phyloP scores from a whole-genome alignment of 2,888 invertebrate species.

The Sarcophaga rosellei region DNA sequence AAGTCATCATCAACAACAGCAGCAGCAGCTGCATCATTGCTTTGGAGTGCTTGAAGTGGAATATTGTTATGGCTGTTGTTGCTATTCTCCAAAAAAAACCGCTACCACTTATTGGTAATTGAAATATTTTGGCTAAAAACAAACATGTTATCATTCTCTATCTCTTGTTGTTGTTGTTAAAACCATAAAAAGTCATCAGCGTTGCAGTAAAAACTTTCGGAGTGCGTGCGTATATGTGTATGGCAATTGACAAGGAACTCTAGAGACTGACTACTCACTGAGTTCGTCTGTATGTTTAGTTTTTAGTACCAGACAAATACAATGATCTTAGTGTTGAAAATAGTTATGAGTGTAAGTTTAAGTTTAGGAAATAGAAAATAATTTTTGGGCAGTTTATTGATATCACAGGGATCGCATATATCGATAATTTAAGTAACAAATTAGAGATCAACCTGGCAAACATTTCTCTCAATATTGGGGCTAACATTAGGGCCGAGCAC shows the following conservation, averaged over 20 bases:
- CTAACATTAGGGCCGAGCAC: too few species aligned
- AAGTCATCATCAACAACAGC: conserved; percentile 1
- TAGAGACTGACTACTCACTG: conserved; percentile 63
- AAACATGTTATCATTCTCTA: conserved; percentile 36
- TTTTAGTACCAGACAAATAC: too few species aligned
- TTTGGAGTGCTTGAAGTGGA: not conserved
- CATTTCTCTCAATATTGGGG: too few species aligned
- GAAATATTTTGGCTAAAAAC: conserved; percentile 63
- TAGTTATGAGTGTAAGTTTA: too few species aligned
- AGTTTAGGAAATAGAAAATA: conserved; percentile 16
- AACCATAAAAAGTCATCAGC: conserved; percentile 21
- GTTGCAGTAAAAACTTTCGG: too few species aligned
- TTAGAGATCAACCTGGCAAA: not conserved
- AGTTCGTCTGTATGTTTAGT: conserved; percentile 5
- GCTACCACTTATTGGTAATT: conserved; percentile 63
- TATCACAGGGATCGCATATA: conserved; percentile 2
- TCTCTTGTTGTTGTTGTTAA: conserved; percentile 28
- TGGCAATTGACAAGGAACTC: conserved; percentile 69
- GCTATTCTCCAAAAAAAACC: conserved; percentile 12
- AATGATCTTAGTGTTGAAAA: too few species aligned
- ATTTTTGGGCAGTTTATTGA: conserved; percentile 12
- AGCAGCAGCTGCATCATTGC: not conserved
- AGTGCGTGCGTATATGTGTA: conserved; percentile 23
- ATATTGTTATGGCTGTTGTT: not conserved
- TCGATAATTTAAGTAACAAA: not conserved